Base-by-base conservation (phyloP, 2,888 invertebrate genomes). In the Oscheius sp. region DNA sequence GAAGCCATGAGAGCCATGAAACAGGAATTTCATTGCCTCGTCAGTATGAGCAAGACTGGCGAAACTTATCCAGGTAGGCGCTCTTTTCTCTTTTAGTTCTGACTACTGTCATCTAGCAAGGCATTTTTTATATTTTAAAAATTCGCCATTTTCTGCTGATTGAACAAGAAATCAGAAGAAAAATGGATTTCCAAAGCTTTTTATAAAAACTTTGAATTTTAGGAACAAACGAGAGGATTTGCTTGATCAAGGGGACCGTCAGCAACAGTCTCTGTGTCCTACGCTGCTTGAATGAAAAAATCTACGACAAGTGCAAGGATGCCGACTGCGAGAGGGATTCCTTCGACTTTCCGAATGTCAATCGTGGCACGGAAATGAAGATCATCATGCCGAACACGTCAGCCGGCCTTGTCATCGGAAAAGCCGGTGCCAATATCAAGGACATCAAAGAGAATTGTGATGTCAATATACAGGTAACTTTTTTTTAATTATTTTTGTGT, bases 1-100 rank as follows among this genome's bases (percentile, higher is more conserved):
- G 98, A 98, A 91, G 96, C 97, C 75, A 97, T 98, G 91, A 96
- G 96, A 87, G 95, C 96, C 89, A 91, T 98, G 88, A 97, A 99
- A 91, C 96, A 95, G 91, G 97, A 98, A 90, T 94, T 96, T 70
- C 95, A 95, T 86, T 96, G 97, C 86, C 92, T 95, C 88, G 95
- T 99, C 86, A 98, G 98, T 92, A 98, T 98, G 97, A 97, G 97
- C 88, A 98, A 97, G 91, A 95, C 96, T 69, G 96, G 96, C 89
- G 97, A 98, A 90, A 96, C 95, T 90, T 98, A 97, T 91, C 98
- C 97, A 91, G 97, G 97, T 97, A 25, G n/a, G n/a, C n/a, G n/a
- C n/a, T n/a, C n/a, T n/a, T n/a, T n/a, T n/a, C n/a, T n/a, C n/a
- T n/a, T n/a, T n/a, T n/a, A n/a, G n/a, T n/a, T n/a, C n/a, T n/a